Evolutionary conservation across 2,113 vertebrate species (phyloP).

Genomic region (Pituophis catenifer): DNA sequence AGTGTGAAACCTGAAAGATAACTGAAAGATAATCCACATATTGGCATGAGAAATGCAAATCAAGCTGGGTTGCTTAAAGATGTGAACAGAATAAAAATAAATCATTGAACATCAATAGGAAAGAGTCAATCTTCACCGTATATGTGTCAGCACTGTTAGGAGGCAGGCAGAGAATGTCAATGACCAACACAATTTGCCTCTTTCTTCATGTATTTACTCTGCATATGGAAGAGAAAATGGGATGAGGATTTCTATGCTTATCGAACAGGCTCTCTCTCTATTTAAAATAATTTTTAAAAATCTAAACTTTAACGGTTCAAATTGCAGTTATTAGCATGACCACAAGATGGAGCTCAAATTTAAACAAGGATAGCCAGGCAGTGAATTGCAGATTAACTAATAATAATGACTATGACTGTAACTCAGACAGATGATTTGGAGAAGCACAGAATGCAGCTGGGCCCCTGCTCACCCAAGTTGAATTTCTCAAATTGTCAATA

Average conservation of each 20-base stretch:
- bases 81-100: background rate
- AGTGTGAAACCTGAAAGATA: background rate
- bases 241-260: background rate
- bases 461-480: background rate
- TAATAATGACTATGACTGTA: background rate
- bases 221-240: background rate
- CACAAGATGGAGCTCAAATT: conserved; percentile 60
- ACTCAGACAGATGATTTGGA: background rate
- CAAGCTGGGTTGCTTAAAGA: background rate
- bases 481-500: background rate
- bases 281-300: background rate
- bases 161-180: background rate
- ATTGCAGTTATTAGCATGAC: conserved; percentile 17
- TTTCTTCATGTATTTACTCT: background rate
- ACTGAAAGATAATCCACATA: background rate
- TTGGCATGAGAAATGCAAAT: background rate
- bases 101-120: background rate
- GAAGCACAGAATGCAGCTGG: background rate
- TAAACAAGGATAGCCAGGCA: conserved; percentile 28
- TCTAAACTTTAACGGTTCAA: background rate
- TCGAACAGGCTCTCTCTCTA: background rate
- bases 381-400: rapidly evolving
- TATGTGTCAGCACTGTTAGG: background rate
- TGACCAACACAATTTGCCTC: background rate
- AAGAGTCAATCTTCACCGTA: background rate